Base-by-base conservation (phyloP, 2,888 invertebrate species). In the Falcaria lacertinaria region DNA sequence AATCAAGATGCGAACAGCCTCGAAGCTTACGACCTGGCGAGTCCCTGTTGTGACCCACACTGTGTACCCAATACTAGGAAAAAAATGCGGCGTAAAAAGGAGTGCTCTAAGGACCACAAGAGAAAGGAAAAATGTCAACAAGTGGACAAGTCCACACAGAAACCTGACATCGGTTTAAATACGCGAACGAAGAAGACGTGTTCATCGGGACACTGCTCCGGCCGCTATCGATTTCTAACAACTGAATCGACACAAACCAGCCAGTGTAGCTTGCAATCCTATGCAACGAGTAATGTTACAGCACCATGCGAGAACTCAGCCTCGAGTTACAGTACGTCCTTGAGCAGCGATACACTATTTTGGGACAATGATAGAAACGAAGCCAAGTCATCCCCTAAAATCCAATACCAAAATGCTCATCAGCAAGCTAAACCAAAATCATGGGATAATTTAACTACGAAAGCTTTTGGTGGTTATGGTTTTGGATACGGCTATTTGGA, bases 381-480 rank as follows among this genome's bases (percentile, higher is more conserved):
- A 64, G 53, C 84, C 57, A 68, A 87, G 53, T 64, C 89, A 50
- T 71, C 86, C 47, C 81, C 90, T 50, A 89, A 82, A 77, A 86
- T 88, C 46, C 88, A 89, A 55, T 88, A 89, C 41, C 89, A 89
- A 53, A 86, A 76, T 47, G 71, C 84, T 16, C 81, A 89, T 47
- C 86, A 83, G 52, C 80, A 89, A 42, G 79, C 72, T 0, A 97
- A 96, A 67, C 96, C 96, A 0, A 96, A 96, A 73, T 96, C 96
- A 0, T 96, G 96, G 96, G 96, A 96, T 70, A 96, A 96, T 78
- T 83, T 97, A 42, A 94, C 96, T 0, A 95, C 95, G 1, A 96
- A 96, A 81, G 94, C 94, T 0, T 94, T 95, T 54, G 95, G 96
- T 0, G 96, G 96, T 0, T 96, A 96, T 55, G 95, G 96, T 2